Base-by-base conservation (phyloP, 2,888 invertebrate species). In the Eledona agricola region DNA sequence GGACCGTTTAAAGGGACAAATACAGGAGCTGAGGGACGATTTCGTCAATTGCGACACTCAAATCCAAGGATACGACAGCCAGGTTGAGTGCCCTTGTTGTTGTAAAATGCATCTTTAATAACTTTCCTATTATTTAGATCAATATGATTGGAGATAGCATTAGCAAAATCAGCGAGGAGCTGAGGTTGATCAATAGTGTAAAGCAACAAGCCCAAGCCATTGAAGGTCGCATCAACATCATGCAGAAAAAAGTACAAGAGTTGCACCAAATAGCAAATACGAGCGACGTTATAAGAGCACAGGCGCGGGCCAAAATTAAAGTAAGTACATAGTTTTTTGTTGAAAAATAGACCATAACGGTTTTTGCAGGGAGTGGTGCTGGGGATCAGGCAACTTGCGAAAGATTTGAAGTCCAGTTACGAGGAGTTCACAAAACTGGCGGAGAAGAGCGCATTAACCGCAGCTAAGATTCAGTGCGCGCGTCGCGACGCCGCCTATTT, bases 51-150 rank as follows among this genome's bases (percentile, higher is more conserved):
- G 55, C 11, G 67, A 70, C 20, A 55, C 46, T 6, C 60, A 71
- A 50, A 50, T 79, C 13, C 67, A 73, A 43, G 71, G 72, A 0
- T 50, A 77, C 3, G 75, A 80, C 26, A 64, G 55, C 3, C 71
- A 78, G 51, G 58, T 77, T 17, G 59, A 19, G 42, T 17, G 22
- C 43, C n/a, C 17, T 3, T 23, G n/a, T n/a, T n/a, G n/a, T n/a
- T n/a, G n/a, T n/a, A n/a, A n/a, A n/a, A n/a, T n/a, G n/a, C n/a
- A n/a, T n/a, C n/a, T n/a, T n/a, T n/a, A n/a, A n/a, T n/a, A n/a
- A n/a, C n/a, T 51, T 43, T 17, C 13, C 31, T 19, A 9, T 11
- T 20, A 50, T 54, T 9, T 55, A 71, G 60, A 54, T 71, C 20
- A 37, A 28, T 3, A 59, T 57, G 25, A 45, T 70, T n/a, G 65